phyloP scores from a whole-genome alignment of 2,797 vertebrate species.

The Notolabrus celidotus region DNA sequence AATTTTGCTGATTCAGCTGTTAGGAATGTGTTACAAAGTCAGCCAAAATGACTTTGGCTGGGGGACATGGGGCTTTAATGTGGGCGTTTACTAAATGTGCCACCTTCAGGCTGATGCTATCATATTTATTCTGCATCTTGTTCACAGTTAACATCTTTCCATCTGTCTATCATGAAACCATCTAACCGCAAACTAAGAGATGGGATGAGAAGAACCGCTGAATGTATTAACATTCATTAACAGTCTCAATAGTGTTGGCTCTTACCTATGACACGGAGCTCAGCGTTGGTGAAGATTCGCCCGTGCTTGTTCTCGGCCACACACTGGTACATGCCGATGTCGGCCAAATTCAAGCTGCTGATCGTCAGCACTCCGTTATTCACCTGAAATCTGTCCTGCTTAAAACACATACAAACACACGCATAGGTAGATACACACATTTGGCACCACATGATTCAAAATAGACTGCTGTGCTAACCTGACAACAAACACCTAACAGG shows the following conservation, averaged over 20 bases:
- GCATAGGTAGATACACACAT: conserved; percentile 7
- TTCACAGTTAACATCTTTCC: not conserved
- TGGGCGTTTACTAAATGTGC: conserved; percentile 12
- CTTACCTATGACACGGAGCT: conserved; percentile 92
- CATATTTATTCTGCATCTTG: conserved; percentile 9
- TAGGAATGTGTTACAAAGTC: not conserved
- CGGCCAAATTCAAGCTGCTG: conserved; percentile 86
- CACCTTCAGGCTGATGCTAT: conserved; percentile 5
- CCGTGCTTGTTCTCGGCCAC: conserved; percentile 94
- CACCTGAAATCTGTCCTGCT: conserved; percentile 91
- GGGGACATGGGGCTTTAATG: conserved; percentile 13
- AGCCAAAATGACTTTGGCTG: conserved; percentile 23
- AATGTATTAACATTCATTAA: not conserved
- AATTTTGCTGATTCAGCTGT: not conserved
- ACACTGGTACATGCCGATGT: conserved; percentile 97
- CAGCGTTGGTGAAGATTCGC: conserved; percentile 89
- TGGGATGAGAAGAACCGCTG: not conserved
- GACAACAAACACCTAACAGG: conserved; percentile 34
- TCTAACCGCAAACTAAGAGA: not conserved
- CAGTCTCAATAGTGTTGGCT: conserved; percentile 6
- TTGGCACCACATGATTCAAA: conserved; percentile 14
- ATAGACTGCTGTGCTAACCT: conserved; percentile 18
- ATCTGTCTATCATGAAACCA: not conserved
- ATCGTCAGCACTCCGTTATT: conserved; percentile 92
- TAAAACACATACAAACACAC: conserved; percentile 44